phyloP scores from a whole-genome alignment of 2,797 vertebrate species.

The Betta splendens region DNA sequence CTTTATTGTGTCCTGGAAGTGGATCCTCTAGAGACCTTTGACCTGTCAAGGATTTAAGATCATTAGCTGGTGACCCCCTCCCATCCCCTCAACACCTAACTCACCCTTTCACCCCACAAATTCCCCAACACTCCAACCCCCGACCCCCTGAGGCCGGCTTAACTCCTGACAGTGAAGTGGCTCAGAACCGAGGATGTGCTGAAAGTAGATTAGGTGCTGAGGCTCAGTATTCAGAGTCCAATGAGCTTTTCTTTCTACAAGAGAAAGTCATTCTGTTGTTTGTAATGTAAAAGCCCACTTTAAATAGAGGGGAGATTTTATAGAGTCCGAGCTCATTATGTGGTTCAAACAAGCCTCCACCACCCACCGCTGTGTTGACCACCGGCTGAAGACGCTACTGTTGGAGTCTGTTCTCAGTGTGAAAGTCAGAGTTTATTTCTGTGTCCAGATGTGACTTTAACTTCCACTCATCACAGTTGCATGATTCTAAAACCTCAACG shows the following conservation, averaged over 20 bases:
- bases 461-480: too few species aligned
- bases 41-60: constrained; percentile 69
- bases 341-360: neutral
- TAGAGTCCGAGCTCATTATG: neutral
- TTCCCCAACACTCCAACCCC: constrained; percentile 12
- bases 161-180: constrained; percentile 30
- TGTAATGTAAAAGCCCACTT: neutral
- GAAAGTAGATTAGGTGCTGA: constrained; percentile 29
- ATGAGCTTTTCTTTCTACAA: neutral
- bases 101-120: constrained; percentile 55
- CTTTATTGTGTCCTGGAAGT: constrained; percentile 73
- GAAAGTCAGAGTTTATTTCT: too few species aligned
- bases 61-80: constrained; percentile 69
- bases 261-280: neutral
- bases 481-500: too few species aligned
- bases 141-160: constrained; percentile 30
- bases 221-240: constrained; percentile 11
- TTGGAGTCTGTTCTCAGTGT: too few species aligned
- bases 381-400: too few species aligned
- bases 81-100: constrained; percentile 41
- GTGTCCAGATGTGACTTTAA: too few species aligned
- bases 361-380: too few species aligned
- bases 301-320: neutral
- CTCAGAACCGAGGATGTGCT: constrained; percentile 31
- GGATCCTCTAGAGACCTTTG: constrained; percentile 72